Evolutionary conservation across 1,140 invertebrate genomes (phyloP).

Genomic region (Theocolax elegans): DNA sequence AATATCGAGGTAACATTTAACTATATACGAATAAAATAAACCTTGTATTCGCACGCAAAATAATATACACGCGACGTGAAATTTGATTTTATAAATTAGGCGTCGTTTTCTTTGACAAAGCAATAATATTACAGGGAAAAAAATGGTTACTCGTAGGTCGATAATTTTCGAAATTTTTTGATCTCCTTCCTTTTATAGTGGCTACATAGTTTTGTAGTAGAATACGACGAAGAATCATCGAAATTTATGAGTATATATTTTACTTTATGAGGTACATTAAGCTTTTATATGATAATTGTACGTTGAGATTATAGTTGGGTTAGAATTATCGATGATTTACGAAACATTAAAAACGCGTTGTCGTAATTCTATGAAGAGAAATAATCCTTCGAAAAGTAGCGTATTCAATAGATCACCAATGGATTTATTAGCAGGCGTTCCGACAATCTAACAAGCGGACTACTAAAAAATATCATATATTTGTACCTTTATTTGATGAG

Average conservation of each 20-base stretch:
- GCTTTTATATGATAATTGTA: slow-evolving; percentile 35
- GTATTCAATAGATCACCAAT: slow-evolving; percentile 9
- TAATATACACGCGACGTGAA: too few species aligned
- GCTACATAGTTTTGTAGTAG: neutral
- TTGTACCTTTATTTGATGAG: too few species aligned
- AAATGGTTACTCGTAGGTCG: too few species aligned
- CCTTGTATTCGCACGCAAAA: too few species aligned
- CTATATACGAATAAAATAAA: too few species aligned
- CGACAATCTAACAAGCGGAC: neutral
- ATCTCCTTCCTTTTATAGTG: too few species aligned
- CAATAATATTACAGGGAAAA: too few species aligned
- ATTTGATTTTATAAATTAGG: too few species aligned
- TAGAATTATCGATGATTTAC: slow-evolving; percentile 37
- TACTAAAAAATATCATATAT: too few species aligned
- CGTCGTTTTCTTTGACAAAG: too few species aligned
- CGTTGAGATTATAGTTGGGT: slow-evolving; percentile 26
- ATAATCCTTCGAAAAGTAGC: neutral
- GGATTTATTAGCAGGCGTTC: slow-evolving; percentile 16
- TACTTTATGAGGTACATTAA: slow-evolving; percentile 29
- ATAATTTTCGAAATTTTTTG: too few species aligned
- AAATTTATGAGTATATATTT: slow-evolving; percentile 34
- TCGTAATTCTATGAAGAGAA: slow-evolving; percentile 21
- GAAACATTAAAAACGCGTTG: slow-evolving; percentile 34
- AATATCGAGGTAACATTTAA: too few species aligned
- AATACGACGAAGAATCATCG: slow-evolving; percentile 1